Percentiles rank a stretch among this genome's conserved stretches.
Evolutionary conservation across 2,888 invertebrate species (phyloP).

Genomic region (Halictus quadricinctus): DNA sequence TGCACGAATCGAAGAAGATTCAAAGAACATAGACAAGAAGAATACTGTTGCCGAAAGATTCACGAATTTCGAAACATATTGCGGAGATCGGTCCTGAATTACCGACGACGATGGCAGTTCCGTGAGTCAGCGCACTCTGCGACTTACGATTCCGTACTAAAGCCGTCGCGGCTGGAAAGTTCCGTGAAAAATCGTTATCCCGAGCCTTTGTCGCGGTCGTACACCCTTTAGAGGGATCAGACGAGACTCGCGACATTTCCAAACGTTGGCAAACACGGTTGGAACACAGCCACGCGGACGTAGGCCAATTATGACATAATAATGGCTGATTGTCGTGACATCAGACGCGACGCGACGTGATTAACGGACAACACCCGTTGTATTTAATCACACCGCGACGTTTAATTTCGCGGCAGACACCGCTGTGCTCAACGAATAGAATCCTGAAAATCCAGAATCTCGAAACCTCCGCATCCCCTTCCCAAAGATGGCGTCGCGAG

Average conservation of each 20-base stretch:
- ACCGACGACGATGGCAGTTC: slow-evolving; percentile 46
- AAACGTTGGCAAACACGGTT: slow-evolving; percentile 25
- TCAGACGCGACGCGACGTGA: neutral
- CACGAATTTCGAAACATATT: neutral
- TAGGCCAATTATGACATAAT: slow-evolving; percentile 32
- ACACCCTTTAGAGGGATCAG: neutral
- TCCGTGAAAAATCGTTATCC: slow-evolving; percentile 4
- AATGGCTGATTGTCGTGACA: slow-evolving; percentile 12
- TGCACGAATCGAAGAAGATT: neutral
- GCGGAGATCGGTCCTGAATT: slow-evolving; percentile 41
- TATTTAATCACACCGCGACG: neutral
- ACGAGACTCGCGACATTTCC: neutral
- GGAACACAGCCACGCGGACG: slow-evolving; percentile 27
- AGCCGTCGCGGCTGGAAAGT: neutral
- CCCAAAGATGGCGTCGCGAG: slow-evolving; percentile 31
- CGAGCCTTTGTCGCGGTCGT: neutral
- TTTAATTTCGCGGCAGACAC: neutral
- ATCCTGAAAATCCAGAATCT: slow-evolving; percentile 12
- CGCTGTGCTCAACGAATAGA: neutral
- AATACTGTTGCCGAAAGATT: neutral
- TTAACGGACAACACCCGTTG: neutral
- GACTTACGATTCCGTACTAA: slow-evolving; percentile 25
- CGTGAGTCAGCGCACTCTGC: slow-evolving; percentile 54
- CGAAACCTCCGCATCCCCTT: neutral
- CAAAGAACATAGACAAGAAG: neutral